Base-by-base conservation (phyloP, 1,140 invertebrate genomes). In the Adelges cooleyi region DNA sequence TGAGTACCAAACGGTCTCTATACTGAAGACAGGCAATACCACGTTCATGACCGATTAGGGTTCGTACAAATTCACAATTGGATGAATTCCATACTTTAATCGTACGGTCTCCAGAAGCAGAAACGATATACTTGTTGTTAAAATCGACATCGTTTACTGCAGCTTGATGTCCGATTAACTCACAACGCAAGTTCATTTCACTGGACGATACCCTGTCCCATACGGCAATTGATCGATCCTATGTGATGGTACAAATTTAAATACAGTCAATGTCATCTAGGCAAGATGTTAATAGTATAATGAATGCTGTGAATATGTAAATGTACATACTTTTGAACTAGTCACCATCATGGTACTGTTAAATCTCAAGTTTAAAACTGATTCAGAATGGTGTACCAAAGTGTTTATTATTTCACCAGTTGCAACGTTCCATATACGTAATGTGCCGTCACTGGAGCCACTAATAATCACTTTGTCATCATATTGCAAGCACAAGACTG, bases 291-390 rank as follows among this genome's bases (percentile, higher is more conserved):
- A n/a, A n/a, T n/a, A n/a, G n/a, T n/a, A n/a, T n/a, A n/a, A 71
- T n/a, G 66, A 20, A 52, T 66, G 67, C 20, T 40, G 25, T 18
- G 27, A 18, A n/a, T n/a, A n/a, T n/a, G 13, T 17, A 53, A 27
- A 53, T 53, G 13, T 20, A 20, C 27, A 25, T 8, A 93, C 91
- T 84, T 98, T 98, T 38, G 94, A 97, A 80, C 97, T 99, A 6
- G 97, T 99, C 65, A 99, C 97, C 93, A 99, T 98, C 86, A 99
- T 95, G 52, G 95, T 96, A 77, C 99, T 96, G 76, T 90, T 92
- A 77, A 99, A 99, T 67, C 95, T 80, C 51, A 99, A 81, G 85
- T 99, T 96, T 68, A 99, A 80, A 65, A 99, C 97, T 68, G 97
- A 96, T 77, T 99, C 97, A 77, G 94, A 97, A 76, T 99, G 97